Percentiles rank a stretch among this genome's conserved stretches.
phyloP scores from a whole-genome alignment of 1,140 invertebrate species.

The Hyles vespertilio region DNA sequence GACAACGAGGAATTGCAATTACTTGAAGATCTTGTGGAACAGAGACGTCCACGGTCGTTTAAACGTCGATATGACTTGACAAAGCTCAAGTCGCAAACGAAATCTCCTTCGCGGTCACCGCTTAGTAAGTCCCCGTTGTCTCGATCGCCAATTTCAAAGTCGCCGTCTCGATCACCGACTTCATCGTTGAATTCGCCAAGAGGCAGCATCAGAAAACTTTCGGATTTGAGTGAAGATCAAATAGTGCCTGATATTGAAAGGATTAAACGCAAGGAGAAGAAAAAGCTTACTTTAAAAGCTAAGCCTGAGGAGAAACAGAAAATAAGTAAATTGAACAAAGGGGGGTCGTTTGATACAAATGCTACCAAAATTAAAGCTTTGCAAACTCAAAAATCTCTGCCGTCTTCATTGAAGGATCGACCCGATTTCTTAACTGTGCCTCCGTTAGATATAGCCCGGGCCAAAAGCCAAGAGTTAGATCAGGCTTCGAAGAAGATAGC shows the following conservation, averaged over 20 bases:
- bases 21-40: constrained; percentile 71
- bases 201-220: constrained; percentile 71
- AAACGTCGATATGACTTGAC: constrained; percentile 68
- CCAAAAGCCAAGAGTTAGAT: constrained; percentile 80
- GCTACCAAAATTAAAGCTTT: constrained; percentile 65
- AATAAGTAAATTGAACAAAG: constrained; percentile 60
- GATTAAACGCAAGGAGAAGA: constrained; percentile 73
- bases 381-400: constrained; percentile 73
- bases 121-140: constrained; percentile 58
- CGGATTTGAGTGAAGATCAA: constrained; percentile 76
- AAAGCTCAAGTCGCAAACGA: constrained; percentile 58
- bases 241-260: constrained; percentile 78
- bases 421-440: constrained; percentile 75
- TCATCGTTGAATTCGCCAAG: constrained; percentile 72
- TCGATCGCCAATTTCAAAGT: constrained; percentile 70
- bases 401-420: constrained; percentile 70
- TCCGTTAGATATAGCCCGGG: constrained; percentile 76
- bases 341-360: constrained; percentile 69
- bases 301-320: constrained; percentile 68
- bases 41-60: constrained; percentile 69
- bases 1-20: constrained; percentile 76
- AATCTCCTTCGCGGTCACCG: constrained; percentile 62
- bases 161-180: constrained; percentile 70
- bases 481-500: constrained; percentile 72
- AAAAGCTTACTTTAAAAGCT: constrained; percentile 65